Base-by-base conservation (phyloP, 2,888 invertebrate species). In the Iselma pallidipennis region DNA sequence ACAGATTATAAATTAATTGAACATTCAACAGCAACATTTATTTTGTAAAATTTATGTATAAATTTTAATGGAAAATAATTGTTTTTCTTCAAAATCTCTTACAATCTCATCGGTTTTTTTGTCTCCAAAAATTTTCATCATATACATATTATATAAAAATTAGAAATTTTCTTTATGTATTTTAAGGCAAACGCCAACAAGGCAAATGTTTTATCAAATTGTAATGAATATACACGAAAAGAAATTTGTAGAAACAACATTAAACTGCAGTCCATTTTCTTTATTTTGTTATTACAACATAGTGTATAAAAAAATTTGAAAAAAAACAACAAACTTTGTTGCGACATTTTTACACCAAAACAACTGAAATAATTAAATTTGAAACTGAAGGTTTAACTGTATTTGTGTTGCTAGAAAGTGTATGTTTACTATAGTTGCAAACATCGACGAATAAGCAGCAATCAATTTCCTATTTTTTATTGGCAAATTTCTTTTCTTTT, bases 141-240 rank as follows among this genome's bases (percentile, higher is more conserved):
- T 73, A 76, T 71, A 76, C 72, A 71, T 68, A n/a, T n/a, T n/a
- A 67, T 77, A 77, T 77, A 78, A 78, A 75, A 75, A 74, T 74
- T 74, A 74, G 73, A 75, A 71, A 74, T 76, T 74, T n/a, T 73
- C 73, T 74, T 37, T 37, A 72, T 75, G 73, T 75, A 73, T 14
- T n/a, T n/a, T 77, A 78, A 78, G 78, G 78, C 78, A 37, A 16
- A 76, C 75, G 77, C 78, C 77, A 59, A 68, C 70, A 77, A 78
- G 79, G 79, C 79, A 75, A 71, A 74, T 75, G 70, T 73, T 71
- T 68, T 69, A 70, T 67, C 61, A 63, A 61, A 57, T 54, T 60
- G 55, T 59, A 65, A 68, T 56, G 56, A 67, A 68, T 66, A 65
- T 68, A 66, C 65, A 66, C 65, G 61, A 63, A 66, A 71, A n/a